These are phyloP conservation scores for Melanchra persicariae DNA, from an alignment of 2,888 invertebrate species.

Conservation along the genomic window DNA sequence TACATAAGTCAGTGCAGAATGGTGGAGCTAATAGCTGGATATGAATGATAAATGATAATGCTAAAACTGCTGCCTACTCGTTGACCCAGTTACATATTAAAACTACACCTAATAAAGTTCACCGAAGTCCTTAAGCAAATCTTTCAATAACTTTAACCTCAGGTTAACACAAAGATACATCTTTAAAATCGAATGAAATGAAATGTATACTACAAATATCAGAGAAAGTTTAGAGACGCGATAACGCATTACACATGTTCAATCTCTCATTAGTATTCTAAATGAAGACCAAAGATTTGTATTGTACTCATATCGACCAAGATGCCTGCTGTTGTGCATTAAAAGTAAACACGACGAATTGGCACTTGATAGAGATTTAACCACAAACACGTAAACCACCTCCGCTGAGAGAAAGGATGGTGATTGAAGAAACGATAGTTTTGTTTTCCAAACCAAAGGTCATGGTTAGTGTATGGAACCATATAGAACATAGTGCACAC, in stretches of 20 bases:
- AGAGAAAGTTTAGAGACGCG: constrained; percentile 69
- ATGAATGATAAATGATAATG: constrained; percentile 49
- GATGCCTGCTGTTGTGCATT: constrained; percentile 37
- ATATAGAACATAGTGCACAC: neutral
- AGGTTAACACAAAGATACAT: neutral
- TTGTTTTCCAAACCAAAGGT: neutral
- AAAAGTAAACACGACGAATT: constrained; percentile 25
- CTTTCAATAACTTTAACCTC: constrained; percentile 9
- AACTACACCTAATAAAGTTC: constrained; percentile 20
- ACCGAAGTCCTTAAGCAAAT: constrained; percentile 22
- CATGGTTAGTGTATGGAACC: neutral
- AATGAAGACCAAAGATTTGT: constrained; percentile 61
- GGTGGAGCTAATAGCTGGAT: constrained; percentile 36
- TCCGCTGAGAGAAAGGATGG: neutral
- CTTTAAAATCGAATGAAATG: constrained; percentile 21
- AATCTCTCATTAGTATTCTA: constrained; percentile 66
- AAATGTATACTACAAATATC: constrained; percentile 63
- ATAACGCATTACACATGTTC: constrained; percentile 56
- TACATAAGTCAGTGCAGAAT: constrained; percentile 31
- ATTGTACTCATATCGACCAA: constrained; percentile 55
- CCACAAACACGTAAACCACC: neutral
- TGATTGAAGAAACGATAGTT: neutral
- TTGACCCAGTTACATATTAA: constrained; percentile 61
- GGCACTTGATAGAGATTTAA: constrained; percentile 27
- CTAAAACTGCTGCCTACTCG: constrained; percentile 44